These are phyloP conservation scores for Aphelocoma californica DNA, from an alignment of 2,797 vertebrate genomes.

Conservation along the genomic window DNA sequence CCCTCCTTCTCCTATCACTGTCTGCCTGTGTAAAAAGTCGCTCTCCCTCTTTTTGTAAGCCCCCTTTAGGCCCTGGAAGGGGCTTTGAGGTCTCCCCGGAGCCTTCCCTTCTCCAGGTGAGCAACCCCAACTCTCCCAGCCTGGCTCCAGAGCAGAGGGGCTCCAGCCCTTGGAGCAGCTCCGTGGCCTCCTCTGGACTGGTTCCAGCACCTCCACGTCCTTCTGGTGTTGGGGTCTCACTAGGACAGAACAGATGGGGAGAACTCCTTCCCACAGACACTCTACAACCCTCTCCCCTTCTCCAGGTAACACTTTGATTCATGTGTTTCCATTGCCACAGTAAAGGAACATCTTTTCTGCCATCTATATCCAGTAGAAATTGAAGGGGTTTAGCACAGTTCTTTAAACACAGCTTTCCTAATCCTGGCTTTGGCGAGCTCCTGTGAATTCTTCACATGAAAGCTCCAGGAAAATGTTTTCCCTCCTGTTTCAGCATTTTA, in stretches of 20 bases:
- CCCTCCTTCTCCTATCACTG: background rate
- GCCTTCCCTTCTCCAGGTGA: background rate
- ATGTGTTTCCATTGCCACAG: background rate
- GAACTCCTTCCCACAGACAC: background rate
- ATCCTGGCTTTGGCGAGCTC: background rate
- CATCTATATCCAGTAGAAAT: background rate
- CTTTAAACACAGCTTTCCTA: background rate
- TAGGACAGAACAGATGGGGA: background rate
- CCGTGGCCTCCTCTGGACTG: fast-evolving
- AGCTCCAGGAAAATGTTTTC: background rate
- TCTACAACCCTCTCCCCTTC: background rate
- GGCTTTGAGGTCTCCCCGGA: background rate
- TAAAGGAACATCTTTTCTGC: background rate
- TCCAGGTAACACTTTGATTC: background rate
- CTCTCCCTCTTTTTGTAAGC: background rate
- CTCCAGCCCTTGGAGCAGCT: background rate
- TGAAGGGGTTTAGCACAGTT: background rate
- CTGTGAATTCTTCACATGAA: background rate
- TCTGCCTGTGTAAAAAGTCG: background rate
- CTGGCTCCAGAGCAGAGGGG: background rate
- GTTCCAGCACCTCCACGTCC: background rate
- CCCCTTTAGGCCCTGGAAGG: fast-evolving
- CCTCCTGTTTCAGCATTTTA: background rate
- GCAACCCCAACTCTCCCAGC: background rate
- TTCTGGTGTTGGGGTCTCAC: background rate